These are phyloP conservation scores for Catharus bicknelli DNA, from an alignment of 2,113 vertebrate species.

Conservation along the genomic window DNA sequence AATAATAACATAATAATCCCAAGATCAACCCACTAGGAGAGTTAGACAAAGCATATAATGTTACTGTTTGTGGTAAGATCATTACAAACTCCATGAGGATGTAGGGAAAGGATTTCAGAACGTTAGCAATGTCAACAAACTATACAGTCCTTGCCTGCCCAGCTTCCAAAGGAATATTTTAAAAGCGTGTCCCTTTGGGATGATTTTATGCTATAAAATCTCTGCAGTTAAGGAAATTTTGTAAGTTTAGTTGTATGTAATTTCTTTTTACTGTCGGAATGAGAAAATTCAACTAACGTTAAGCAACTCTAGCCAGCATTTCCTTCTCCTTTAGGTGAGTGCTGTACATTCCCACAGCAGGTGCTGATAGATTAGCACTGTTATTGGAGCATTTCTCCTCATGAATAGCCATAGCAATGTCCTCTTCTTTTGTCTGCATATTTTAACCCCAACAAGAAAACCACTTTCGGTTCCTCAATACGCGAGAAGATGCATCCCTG, in stretches of 20 bases:
- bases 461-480: background rate
- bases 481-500: background rate
- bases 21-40: background rate
- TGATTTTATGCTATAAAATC: background rate
- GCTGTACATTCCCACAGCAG: background rate
- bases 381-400: background rate
- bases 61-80: background rate
- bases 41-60: background rate
- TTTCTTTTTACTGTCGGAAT: background rate
- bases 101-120: background rate
- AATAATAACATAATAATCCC: background rate
- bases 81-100: background rate
- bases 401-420: background rate
- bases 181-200: background rate
- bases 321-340: background rate
- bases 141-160: background rate
- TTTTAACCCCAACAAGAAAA: background rate
- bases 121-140: background rate
- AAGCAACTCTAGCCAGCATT: background rate
- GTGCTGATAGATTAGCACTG: background rate
- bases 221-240: background rate
- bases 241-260: background rate
- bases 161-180: background rate
- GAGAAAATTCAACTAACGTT: background rate
- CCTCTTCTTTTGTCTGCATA: background rate